Percentiles rank a stretch among this genome's conserved stretches.
These are phyloP conservation scores for Caradrina clavipalpis DNA, from an alignment of 2,888 invertebrate species.

Conservation along the genomic window DNA sequence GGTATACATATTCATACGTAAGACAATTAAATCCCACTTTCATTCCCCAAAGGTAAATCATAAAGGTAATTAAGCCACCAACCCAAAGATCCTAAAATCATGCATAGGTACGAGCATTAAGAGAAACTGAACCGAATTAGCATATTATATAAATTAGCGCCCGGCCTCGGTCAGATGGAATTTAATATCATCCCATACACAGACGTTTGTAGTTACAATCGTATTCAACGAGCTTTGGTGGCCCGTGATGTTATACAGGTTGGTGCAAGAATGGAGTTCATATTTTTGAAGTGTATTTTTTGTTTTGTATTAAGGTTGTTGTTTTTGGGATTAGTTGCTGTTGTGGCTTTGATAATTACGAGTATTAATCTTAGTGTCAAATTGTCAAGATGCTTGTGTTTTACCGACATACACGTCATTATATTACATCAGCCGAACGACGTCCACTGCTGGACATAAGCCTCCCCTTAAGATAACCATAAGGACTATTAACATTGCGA, in stretches of 20 bases:
- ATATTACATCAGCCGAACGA: no score
- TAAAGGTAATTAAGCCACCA: constrained; percentile 37
- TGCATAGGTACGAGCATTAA: constrained; percentile 49
- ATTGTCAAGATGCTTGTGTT: no score
- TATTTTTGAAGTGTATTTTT: not conserved
- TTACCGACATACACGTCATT: no score
- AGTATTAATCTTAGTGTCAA: no score
- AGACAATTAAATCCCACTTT: not conserved
- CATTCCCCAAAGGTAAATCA: constrained; percentile 15
- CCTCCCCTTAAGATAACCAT: no score
- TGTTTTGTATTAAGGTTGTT: no score
- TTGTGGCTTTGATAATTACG: no score
- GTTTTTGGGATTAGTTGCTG: no score
- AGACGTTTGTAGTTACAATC: constrained; percentile 81
- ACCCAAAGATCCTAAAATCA: constrained; percentile 34
- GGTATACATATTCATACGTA: no score
- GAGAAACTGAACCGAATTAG: constrained; percentile 71
- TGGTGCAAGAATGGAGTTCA: constrained; percentile 54
- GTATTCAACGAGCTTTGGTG: constrained; percentile 79
- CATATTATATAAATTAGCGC: constrained; percentile 79
- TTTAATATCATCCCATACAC: constrained; percentile 85
- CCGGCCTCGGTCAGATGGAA: constrained; percentile 80
- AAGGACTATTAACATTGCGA: no score
- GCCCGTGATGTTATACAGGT: constrained; percentile 74
- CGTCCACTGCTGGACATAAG: no score